A percentile compares a stretch with the other conserved stretches of the same genome.
These are phyloP conservation scores for Lordiphosa fenestrarum DNA, from an alignment of 2,888 invertebrate genomes.

Conservation along the genomic window DNA sequence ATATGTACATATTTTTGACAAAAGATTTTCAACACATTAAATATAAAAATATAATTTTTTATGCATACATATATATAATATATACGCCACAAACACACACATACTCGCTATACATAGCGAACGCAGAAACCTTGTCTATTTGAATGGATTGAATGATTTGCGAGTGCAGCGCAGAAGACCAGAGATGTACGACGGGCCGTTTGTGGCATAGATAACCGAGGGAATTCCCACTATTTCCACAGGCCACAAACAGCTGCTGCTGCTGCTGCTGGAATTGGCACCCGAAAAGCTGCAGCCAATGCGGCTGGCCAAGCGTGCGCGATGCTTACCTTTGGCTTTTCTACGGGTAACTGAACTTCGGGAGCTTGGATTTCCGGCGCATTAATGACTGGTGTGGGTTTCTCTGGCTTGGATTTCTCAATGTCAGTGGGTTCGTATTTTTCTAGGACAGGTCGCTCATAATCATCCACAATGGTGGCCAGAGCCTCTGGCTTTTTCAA, in stretches of 20 bases:
- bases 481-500: conserved; percentile 82
- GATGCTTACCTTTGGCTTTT: conserved; percentile 59
- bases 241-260: too few relatives aligned
- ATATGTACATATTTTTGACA: conserved; percentile 29
- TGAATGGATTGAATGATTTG: too few relatives aligned
- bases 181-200: too few relatives aligned
- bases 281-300: too few relatives aligned
- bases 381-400: conserved; percentile 40
- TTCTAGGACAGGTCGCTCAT: conserved; percentile 87
- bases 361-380: conserved; percentile 45
- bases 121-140: too few relatives aligned
- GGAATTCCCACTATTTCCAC: too few relatives aligned
- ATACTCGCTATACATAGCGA: conserved; percentile 2
- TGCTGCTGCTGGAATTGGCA: too few relatives aligned
- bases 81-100: conserved; percentile 6
- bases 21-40: conserved; percentile 25
- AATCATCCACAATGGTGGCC: conserved; percentile 84
- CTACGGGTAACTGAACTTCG: conserved; percentile 43
- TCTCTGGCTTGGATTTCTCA: conserved; percentile 78
- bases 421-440: conserved; percentile 82
- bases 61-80: conserved; percentile 24
- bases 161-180: too few relatives aligned
- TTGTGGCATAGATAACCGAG: too few relatives aligned
- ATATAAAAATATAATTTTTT: conserved; percentile 28
- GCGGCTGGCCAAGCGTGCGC: background rate